Conservation (phyloP, 2,797 vertebrate species). For the Hozukius guyotensis region DNA sequence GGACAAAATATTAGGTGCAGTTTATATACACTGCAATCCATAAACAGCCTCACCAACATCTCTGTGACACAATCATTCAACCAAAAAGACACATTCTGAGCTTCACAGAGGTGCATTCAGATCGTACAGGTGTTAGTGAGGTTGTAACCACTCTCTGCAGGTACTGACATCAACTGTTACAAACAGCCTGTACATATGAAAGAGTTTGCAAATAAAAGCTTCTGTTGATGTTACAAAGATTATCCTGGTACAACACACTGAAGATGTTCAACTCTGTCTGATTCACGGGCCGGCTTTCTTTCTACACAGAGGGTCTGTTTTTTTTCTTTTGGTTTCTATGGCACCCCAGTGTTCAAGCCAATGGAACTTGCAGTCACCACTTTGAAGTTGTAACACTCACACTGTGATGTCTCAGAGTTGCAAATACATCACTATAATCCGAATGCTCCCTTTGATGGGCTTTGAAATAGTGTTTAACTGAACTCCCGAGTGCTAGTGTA, state of each 20-base stretch:
- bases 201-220: conserved; percentile 24
- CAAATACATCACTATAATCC: conserved; percentile 65
- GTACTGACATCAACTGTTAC: conserved; percentile 18
- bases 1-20: conserved; percentile 5
- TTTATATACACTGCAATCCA: conserved; percentile 10
- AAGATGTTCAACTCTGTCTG: conserved; percentile 28
- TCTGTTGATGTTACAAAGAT: conserved; percentile 32
- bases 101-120: background rate
- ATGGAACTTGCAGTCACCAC: conserved; percentile 42
- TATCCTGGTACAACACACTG: conserved; percentile 15
- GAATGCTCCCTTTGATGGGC: conserved; percentile 55
- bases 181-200: conserved; percentile 10
- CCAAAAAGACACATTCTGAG: background rate
- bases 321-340: conserved; percentile 11
- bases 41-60: background rate
- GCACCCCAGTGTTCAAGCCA: conserved; percentile 33
- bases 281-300: conserved; percentile 24
- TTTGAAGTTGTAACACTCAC: conserved; percentile 63
- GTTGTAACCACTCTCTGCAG: conserved; percentile 1
- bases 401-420: conserved; percentile 42
- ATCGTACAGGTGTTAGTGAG: conserved; percentile 6
- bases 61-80: background rate
- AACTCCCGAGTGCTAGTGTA: conserved; percentile 21
- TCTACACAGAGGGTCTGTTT: conserved; percentile 20
- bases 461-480: conserved; percentile 61